Evolutionary conservation across 2,113 vertebrate species (phyloP).

Genomic region (Talpa occidentalis): DNA sequence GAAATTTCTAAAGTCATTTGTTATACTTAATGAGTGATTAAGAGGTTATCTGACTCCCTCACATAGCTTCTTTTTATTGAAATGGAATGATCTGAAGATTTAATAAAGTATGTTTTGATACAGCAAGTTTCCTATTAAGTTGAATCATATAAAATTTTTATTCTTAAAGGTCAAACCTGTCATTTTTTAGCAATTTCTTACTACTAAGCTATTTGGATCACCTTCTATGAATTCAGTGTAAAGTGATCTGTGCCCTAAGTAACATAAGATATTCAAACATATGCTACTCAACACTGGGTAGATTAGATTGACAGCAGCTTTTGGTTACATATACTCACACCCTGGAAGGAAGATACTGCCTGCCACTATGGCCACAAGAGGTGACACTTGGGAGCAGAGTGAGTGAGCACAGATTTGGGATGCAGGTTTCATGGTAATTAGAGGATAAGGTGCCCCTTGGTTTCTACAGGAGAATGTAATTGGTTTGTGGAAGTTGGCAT

Average conservation of each 20-base stretch:
- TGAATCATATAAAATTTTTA: not conserved
- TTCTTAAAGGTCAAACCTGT: not conserved
- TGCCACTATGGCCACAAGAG: not conserved
- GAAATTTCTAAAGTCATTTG: not conserved
- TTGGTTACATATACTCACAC: not conserved
- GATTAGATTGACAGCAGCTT: not conserved
- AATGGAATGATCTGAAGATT: not conserved
- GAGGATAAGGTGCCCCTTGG: not conserved
- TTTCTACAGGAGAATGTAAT: not conserved
- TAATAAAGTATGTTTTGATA: not conserved
- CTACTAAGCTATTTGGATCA: not conserved
- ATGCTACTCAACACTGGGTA: not conserved
- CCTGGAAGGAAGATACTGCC: not conserved
- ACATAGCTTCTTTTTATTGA: not conserved
- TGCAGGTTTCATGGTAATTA: not conserved
- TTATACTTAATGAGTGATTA: not conserved
- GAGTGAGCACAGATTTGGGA: not conserved
- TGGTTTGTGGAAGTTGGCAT: not conserved
- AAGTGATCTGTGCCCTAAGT: not conserved
- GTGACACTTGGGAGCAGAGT: not conserved
- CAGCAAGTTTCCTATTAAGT: not conserved
- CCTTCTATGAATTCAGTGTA: not conserved
- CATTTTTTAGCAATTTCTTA: not conserved
- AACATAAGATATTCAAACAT: not conserved
- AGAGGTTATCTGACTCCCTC: not conserved